A percentile compares a stretch with the other conserved stretches of the same genome.
Conservation (phyloP, 2,888 invertebrate genomes). For the Apoderus coryli region DNA sequence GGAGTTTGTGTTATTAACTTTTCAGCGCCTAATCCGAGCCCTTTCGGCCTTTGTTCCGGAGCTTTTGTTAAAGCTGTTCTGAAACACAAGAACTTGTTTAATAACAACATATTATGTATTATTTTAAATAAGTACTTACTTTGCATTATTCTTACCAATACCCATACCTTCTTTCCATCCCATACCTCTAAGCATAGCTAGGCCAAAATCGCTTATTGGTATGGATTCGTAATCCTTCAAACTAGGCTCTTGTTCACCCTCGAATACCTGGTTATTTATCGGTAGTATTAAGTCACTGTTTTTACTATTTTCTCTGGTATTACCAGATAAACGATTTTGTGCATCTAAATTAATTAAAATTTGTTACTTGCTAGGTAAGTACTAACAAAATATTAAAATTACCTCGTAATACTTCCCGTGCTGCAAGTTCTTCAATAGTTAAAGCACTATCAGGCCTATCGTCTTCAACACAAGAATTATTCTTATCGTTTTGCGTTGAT, state of each 20-base stretch:
- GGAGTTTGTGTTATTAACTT: conserved; percentile 38
- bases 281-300: conserved; percentile 41
- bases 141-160: conserved; percentile 40
- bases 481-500: conserved; percentile 10
- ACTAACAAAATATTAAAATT: conserved; percentile 7
- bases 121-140: conserved; percentile 25
- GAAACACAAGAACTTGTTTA: conserved; percentile 15
- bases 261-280: conserved; percentile 42
- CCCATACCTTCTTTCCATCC: conserved; percentile 59
- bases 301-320: conserved; percentile 17
- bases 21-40: conserved; percentile 87
- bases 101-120: conserved; percentile 1
- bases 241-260: conserved; percentile 48
- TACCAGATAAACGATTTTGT: conserved; percentile 26
- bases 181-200: conserved; percentile 89
- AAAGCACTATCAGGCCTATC: conserved; percentile 29
- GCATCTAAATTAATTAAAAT: conserved; percentile 25
- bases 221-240: conserved; percentile 53
- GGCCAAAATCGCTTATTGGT: conserved; percentile 68
- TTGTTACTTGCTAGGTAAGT: conserved; percentile 1
- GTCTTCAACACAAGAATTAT: conserved; percentile 22
- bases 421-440: conserved; percentile 56
- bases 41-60: conserved; percentile 74
- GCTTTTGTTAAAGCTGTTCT: conserved; percentile 38
- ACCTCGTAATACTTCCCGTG: conserved; percentile 54